Evolutionary conservation across 1,140 invertebrate species (phyloP), one percentile per base, ranked within the genome.

Genomic region (Zaprionus camerounensis): DNA sequence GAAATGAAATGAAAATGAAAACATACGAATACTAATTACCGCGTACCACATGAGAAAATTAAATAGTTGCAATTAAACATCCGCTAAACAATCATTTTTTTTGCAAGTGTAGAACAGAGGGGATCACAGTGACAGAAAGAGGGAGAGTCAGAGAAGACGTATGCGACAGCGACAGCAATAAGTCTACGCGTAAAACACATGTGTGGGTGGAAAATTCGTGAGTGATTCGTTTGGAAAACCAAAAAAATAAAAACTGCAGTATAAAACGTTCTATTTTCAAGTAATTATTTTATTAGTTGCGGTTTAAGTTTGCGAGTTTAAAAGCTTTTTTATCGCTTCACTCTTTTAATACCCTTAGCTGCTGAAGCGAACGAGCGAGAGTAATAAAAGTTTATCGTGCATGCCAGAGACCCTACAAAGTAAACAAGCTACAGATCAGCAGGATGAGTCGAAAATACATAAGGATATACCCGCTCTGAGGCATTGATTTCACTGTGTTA

Each of bases 31-130:
- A 57, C 71, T 70, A 72, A 72, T 73, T 70, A 68, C 24, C 61
- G 65, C 66, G 67, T 63, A 74, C 66, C 71, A 84, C 80, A 91
- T 78, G 81, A 75, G 78, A 87, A 91, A 91, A 91, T 91, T 91
- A 91, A 91, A 91, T 91, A 91, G 87, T 87, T 91, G 82, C 87
- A 91, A 91, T 91, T 91, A 91, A 91, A 87, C 87, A 91, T 91
- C 87, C 87, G 87, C 88, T 84, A 91, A 91, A 91, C 87, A 91
- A 91, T 91, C 91, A 91, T 91, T 82, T 86, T 86, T 82, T 86
- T 74, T 38, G 28, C 59, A 24, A 62, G 22, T 36, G 49, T 53
- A 26, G 46, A 24, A 49, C 7, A 26, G 46, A 17, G 15, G 20
- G 44, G 5, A 17, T 24, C 26, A 49, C 12, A 17, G 11, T 1